Percentiles rank a stretch among this genome's conserved stretches.
phyloP scores from a whole-genome alignment of 2,888 invertebrate genomes.

The Agapostemon virescens region DNA sequence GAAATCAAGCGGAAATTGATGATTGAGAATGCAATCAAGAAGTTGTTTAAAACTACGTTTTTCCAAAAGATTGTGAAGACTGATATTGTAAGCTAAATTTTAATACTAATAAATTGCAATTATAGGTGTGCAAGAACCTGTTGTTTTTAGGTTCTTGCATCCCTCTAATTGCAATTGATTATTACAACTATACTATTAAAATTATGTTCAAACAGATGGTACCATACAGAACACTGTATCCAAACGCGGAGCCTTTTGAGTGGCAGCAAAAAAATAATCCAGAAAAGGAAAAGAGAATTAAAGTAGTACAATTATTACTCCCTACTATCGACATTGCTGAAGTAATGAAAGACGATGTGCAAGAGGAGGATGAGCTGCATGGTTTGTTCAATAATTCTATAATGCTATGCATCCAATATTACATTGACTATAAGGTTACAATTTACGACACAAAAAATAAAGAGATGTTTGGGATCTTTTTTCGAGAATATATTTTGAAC shows the following conservation, averaged over 20 bases:
- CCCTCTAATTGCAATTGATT: background rate
- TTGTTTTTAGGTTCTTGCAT: too few relatives aligned
- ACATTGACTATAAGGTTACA: background rate
- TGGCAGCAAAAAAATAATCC: slow-evolving; percentile 81
- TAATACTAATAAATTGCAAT: background rate
- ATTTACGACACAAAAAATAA: too few relatives aligned
- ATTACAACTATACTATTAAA: background rate
- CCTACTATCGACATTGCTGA: slow-evolving; percentile 82
- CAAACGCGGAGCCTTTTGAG: slow-evolving; percentile 82
- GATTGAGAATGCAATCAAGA: slow-evolving; percentile 79
- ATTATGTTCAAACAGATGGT: slow-evolving; percentile 74
- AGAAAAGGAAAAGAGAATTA: slow-evolving; percentile 81
- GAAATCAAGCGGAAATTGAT: slow-evolving; percentile 81
- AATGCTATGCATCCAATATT: background rate
- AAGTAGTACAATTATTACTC: slow-evolving; percentile 83
- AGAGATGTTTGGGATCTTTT: too few relatives aligned
- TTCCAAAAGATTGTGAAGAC: slow-evolving; percentile 82
- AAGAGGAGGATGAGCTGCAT: slow-evolving; percentile 78
- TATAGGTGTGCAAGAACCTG: too few relatives aligned
- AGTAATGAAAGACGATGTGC: slow-evolving; percentile 81
- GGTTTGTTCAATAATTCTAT: slow-evolving; percentile 57
- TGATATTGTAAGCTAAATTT: slow-evolving; percentile 78
- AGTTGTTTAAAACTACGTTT: slow-evolving; percentile 82
- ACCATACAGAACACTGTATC: slow-evolving; percentile 83
- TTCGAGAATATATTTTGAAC: too few relatives aligned